Evolutionary conservation across 2,888 invertebrate species (phyloP).

Genomic region (Brachyopa scutellaris): DNA sequence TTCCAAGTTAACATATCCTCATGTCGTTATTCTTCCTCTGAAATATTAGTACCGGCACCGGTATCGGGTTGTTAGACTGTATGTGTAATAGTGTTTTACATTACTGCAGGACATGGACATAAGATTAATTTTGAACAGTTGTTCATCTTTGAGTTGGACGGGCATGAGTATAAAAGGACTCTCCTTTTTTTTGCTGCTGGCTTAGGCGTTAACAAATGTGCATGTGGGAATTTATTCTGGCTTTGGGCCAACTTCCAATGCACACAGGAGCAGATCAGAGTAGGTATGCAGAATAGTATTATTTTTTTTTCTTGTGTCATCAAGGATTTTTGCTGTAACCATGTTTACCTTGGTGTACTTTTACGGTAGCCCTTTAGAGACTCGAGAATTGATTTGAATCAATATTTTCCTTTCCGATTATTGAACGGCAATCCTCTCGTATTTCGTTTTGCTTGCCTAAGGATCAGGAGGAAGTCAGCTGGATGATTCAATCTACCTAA

Average conservation of each 20-base stretch:
- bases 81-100: slow-evolving; percentile 70
- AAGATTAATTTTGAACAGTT: slow-evolving; percentile 72
- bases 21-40: slow-evolving; percentile 66
- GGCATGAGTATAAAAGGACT: slow-evolving; percentile 12
- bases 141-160: slow-evolving; percentile 63
- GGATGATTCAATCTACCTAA: slow-evolving; percentile 53
- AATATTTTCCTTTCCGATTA: slow-evolving; percentile 69
- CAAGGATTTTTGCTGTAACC: slow-evolving; percentile 56
- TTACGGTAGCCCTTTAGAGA: not conserved
- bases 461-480: slow-evolving; percentile 49
- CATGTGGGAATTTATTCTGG: slow-evolving; percentile 72
- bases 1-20: slow-evolving; percentile 39
- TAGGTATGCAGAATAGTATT: slow-evolving; percentile 7
- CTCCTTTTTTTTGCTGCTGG: slow-evolving; percentile 25
- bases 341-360: slow-evolving; percentile 64
- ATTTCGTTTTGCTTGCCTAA: slow-evolving; percentile 26
- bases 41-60: slow-evolving; percentile 35
- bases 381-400: slow-evolving; percentile 67
- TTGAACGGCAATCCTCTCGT: slow-evolving; percentile 53
- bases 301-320: no score
- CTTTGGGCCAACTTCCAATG: slow-evolving; percentile 60
- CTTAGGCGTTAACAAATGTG: slow-evolving; percentile 71
- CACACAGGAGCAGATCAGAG: slow-evolving; percentile 32
- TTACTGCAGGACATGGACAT: slow-evolving; percentile 71
- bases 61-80: slow-evolving; percentile 26